A percentile compares a stretch with the other conserved stretches of the same genome.
Evolutionary conservation across 64 coral and sea anemone species (phyloP).

Genomic region (Exaiptasia diaphana): DNA sequence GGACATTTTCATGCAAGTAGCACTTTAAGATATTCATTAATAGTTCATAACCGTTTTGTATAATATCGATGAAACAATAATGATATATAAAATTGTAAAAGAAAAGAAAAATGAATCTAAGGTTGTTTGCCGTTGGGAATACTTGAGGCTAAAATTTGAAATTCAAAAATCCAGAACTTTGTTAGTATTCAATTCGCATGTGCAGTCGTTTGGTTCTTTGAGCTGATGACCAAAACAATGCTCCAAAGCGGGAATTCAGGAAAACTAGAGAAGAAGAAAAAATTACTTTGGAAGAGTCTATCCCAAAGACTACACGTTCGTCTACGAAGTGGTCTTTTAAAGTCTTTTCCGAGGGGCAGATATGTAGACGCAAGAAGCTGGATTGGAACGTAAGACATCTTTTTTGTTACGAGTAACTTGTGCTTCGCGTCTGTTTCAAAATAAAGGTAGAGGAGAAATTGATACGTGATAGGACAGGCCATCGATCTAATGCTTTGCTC

Average conservation of each 20-base stretch:
- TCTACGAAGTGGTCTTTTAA: neutral
- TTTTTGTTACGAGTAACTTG: neutral
- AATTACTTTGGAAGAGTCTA: neutral
- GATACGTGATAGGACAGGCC: neutral
- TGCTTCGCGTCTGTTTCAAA: neutral
- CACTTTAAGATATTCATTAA: too few species aligned
- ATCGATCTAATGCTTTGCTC: neutral
- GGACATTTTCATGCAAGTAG: too few species aligned
- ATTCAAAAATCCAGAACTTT: neutral
- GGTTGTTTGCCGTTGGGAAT: too few species aligned
- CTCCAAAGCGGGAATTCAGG: neutral
- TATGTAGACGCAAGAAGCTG: neutral
- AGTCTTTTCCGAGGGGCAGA: neutral
- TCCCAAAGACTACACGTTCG: neutral
- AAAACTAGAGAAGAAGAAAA: too few species aligned
- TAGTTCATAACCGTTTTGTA: too few species aligned
- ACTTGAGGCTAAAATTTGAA: too few species aligned
- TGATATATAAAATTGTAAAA: too few species aligned
- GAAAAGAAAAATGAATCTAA: too few species aligned
- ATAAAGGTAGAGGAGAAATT: neutral
- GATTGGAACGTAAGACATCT: neutral
- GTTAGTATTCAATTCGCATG: neutral
- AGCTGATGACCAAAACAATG: neutral
- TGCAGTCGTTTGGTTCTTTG: neutral
- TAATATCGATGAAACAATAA: too few species aligned